Percentiles rank a stretch among this genome's conserved stretches.
Evolutionary conservation across 2,113 vertebrate species (phyloP).

Genomic region (Osmerus mordax): DNA sequence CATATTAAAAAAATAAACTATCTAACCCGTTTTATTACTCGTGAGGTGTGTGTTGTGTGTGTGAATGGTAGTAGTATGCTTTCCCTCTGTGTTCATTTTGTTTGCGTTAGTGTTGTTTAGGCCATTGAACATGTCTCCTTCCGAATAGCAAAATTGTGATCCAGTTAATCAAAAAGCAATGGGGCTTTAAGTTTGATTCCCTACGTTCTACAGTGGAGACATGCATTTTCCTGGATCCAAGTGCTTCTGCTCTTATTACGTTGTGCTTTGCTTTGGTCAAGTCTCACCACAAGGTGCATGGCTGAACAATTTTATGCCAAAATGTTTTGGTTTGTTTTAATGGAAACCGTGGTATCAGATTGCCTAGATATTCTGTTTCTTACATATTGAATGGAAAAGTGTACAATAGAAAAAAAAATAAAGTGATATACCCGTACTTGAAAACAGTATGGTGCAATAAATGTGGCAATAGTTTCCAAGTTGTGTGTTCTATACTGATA

Average conservation of each 20-base stretch:
- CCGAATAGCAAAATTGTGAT: conserved; percentile 2
- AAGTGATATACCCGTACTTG: conserved; percentile 18
- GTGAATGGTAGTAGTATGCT: neutral
- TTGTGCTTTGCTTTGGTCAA: neutral
- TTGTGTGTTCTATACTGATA: too few relatives aligned
- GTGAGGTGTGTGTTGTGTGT: conserved; percentile 5
- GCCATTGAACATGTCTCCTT: neutral
- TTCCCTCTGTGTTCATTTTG: neutral
- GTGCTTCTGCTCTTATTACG: neutral
- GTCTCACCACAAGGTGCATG: conserved; percentile 1
- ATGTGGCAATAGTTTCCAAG: neutral
- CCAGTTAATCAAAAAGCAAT: neutral
- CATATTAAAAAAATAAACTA: neutral
- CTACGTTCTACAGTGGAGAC: neutral
- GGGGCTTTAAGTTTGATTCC: neutral
- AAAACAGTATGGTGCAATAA: conserved; percentile 26
- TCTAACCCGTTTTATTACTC: conserved; percentile 16
- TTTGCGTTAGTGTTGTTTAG: neutral
- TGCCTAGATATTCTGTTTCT: conserved; percentile 25
- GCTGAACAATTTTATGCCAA: neutral
- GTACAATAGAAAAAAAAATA: conserved; percentile 26
- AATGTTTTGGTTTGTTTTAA: conserved; percentile 1
- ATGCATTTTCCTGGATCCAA: neutral
- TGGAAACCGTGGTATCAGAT: conserved; percentile 8
- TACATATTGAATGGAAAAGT: conserved; percentile 2